phyloP scores from a whole-genome alignment of 2,888 invertebrate genomes.

The Epicampocera succincta region DNA sequence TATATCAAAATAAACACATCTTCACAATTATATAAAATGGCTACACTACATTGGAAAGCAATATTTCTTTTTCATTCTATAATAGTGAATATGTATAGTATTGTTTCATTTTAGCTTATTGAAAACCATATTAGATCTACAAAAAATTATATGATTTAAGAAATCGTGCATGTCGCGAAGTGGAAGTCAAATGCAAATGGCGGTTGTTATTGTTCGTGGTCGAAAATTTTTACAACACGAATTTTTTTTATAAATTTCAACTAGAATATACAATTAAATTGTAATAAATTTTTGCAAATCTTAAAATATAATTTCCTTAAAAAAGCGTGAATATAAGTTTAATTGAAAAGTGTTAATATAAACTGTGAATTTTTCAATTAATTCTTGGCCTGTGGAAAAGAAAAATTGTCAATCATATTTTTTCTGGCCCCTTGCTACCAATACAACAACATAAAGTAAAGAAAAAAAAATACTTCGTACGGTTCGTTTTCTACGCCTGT shows the following conservation, averaged over 20 bases:
- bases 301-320: constrained; percentile 72
- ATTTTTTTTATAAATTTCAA: constrained; percentile 78
- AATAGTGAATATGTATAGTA: neutral
- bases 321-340: constrained; percentile 68
- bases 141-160: constrained; percentile 33
- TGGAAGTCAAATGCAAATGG: constrained; percentile 92
- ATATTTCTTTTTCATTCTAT: constrained; percentile 23
- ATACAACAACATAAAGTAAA: constrained; percentile 62
- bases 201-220: constrained; percentile 99
- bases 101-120: constrained; percentile 38
- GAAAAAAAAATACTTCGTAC: constrained; percentile 69
- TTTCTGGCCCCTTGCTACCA: constrained; percentile 68
- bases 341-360: constrained; percentile 56
- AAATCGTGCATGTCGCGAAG: constrained; percentile 67
- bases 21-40: constrained; percentile 58
- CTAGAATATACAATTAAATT: constrained; percentile 75
- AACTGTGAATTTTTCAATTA: constrained; percentile 57
- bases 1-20: constrained; percentile 46
- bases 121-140: constrained; percentile 9
- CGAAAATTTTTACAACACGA: constrained; percentile 78
- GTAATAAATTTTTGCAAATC: constrained; percentile 74
- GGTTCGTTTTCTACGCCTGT: constrained; percentile 69
- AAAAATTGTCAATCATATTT: constrained; percentile 72
- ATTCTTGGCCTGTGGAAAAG: constrained; percentile 44
- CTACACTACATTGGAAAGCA: constrained; percentile 60